Base-by-base conservation (phyloP, 2,113 vertebrate genomes). In the Columba janthina region DNA sequence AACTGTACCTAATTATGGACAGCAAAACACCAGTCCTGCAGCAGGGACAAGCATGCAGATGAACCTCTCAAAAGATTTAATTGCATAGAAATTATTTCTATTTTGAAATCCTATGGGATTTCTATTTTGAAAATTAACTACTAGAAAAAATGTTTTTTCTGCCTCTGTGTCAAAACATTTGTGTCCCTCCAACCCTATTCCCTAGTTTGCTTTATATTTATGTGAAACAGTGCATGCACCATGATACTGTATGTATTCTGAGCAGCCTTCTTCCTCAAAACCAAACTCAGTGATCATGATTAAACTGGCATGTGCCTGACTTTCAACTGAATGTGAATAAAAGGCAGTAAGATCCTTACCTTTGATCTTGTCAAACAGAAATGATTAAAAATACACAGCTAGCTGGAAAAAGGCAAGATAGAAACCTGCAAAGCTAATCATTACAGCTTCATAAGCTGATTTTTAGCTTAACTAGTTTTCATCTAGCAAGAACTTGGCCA, bases 31-130 rank as follows among this genome's bases (percentile, higher is more conserved):
- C 32, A 53, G 1, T 46, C 51, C 87, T 40, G 28, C 57, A 61
- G 46, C 85, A 80, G 85, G 67, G 71, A 79, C 62, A 85, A 79
- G 46, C 74, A 62, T 56, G 48, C 73, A 69, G 46, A 89, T 79
- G 70, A 91, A 76, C 36, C n/a, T 89, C 71, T 95, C 46, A 88
- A 89, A 91, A 83, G 81, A 82, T 67, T 91, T 88, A 85, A 93
- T 89, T 92, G n/a, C 0, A 3, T 70, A 62, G 76, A 82, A 93
- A 17, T 65, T 26, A 70, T 93, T 95, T 86, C 40, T 90, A 36
- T 74, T 94, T 73, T 84, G 56, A 89, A 87, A 94, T 76, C 26
- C 11, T 65, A 24, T 29, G 62, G 32, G 53, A 81, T 89, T 74
- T 92, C 69, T 77, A 57, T 84, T 93, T 94, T 0, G 1, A 93